phyloP scores from a whole-genome alignment of 2,888 invertebrate species.

The Nephrotoma appendiculata region DNA sequence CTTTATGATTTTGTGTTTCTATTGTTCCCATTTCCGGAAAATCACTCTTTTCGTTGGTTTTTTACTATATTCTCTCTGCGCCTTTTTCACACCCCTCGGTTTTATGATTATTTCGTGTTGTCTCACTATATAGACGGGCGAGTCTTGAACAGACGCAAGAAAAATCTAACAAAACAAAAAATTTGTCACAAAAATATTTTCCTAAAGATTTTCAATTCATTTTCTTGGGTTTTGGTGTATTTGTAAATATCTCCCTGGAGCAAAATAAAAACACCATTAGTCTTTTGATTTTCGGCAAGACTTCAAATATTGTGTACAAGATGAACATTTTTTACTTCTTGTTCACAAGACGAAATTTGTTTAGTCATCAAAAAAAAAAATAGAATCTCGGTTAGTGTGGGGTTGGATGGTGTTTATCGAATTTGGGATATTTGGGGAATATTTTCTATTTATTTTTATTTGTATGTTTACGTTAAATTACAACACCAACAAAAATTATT shows the following conservation, averaged over 20 bases:
- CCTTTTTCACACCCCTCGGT: background rate
- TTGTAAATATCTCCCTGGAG: background rate
- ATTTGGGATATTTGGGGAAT: background rate
- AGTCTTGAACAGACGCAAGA: background rate
- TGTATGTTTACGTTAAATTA: background rate
- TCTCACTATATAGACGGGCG: background rate
- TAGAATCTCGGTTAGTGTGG: background rate
- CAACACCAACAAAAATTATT: background rate
- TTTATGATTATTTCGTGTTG: background rate
- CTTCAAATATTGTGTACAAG: background rate
- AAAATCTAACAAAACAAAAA: background rate
- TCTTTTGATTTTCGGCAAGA: background rate
- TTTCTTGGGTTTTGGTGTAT: background rate
- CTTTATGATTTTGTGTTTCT: background rate
- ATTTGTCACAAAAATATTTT: background rate
- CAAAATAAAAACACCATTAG: background rate
- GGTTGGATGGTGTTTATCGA: background rate
- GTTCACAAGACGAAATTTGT: background rate
- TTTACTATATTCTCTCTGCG: background rate
- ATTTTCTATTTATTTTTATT: background rate
- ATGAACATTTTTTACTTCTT: background rate
- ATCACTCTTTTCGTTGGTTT: background rate
- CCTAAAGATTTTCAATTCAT: background rate
- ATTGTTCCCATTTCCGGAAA: background rate
- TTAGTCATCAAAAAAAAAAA: background rate